Percentiles rank a stretch among this genome's conserved stretches.
phyloP scores from a whole-genome alignment of 92 coral and sea anemone species.

The Heliopora coerulea region DNA sequence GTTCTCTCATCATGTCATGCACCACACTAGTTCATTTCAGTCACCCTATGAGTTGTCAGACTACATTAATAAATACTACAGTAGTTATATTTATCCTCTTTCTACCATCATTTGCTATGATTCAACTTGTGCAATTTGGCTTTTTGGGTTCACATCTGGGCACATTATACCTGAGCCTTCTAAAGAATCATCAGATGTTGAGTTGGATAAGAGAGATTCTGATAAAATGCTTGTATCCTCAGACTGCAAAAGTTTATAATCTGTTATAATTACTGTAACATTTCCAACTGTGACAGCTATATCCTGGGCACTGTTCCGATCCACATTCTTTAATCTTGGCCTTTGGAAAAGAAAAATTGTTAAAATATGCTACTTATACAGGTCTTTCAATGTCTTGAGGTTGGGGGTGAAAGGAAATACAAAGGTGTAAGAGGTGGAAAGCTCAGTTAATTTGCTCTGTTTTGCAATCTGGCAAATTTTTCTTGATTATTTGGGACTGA shows the following conservation, averaged over 20 bases:
- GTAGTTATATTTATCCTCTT: too few relatives aligned
- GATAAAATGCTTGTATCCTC: constrained; percentile 48
- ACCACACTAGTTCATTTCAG: too few relatives aligned
- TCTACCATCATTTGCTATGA: too few relatives aligned
- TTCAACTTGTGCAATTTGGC: not conserved
- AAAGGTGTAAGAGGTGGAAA: too few relatives aligned
- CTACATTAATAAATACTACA: too few relatives aligned
- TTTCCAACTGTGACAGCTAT: constrained; percentile 93
- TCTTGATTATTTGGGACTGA: too few relatives aligned
- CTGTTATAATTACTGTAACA: constrained; percentile 92
- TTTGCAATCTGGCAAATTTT: too few relatives aligned
- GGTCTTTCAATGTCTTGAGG: too few relatives aligned
- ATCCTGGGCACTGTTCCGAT: constrained; percentile 90
- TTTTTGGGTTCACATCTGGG: constrained; percentile 53
- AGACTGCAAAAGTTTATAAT: constrained; percentile 85
- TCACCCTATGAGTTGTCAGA: too few relatives aligned
- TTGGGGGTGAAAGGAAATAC: too few relatives aligned
- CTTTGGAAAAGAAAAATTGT: constrained; percentile 40
- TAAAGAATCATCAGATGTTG: constrained; percentile 43
- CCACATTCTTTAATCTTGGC: constrained; percentile 86
- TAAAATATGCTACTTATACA: not conserved
- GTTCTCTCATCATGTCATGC: too few relatives aligned
- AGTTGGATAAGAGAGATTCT: constrained; percentile 21
- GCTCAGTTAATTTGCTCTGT: too few relatives aligned
- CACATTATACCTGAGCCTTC: constrained; percentile 72